phyloP scores from a whole-genome alignment of 2,797 vertebrate species.

The Astyanax mexicanus region DNA sequence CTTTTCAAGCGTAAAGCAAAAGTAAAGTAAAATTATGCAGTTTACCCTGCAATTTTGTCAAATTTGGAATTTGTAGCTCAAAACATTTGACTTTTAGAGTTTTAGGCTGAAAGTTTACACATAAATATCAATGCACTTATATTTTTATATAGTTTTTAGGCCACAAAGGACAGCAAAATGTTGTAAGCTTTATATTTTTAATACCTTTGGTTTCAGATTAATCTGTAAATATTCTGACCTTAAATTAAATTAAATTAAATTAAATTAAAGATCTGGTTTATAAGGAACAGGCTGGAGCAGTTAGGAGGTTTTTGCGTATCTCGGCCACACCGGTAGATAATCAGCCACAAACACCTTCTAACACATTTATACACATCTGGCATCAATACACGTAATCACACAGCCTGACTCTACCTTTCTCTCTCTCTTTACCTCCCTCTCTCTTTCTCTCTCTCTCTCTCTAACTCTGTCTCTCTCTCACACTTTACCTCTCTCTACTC shows the following conservation, averaged over 20 bases:
- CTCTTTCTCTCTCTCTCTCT: slow-evolving; percentile 4
- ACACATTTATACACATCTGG: slow-evolving; percentile 69
- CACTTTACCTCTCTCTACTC: slow-evolving; percentile 20
- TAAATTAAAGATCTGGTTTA: not conserved
- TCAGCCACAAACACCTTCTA: slow-evolving; percentile 59
- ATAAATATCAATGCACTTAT: no score
- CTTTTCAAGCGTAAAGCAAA: no score
- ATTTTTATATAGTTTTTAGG: no score
- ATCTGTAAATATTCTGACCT: not conserved
- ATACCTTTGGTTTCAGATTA: not conserved
- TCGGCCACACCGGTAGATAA: slow-evolving; percentile 65
- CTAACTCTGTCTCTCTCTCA: slow-evolving; percentile 35
- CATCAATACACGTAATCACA: slow-evolving; percentile 71
- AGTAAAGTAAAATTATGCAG: no score
- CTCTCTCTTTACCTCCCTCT: no score
- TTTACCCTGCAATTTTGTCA: no score
- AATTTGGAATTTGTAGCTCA: no score
- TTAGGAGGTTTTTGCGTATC: slow-evolving; percentile 7
- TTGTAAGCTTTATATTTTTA: not conserved
- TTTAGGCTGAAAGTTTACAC: no score
- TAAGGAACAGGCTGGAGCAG: not conserved
- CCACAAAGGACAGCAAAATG: no score
- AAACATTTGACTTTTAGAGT: no score
- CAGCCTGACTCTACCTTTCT: slow-evolving; percentile 64
- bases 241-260: no score